Evolutionary conservation across 2,888 invertebrate species (phyloP), one percentile per base, ranked within the genome.

Genomic region (Hoplodrina ambigua): DNA sequence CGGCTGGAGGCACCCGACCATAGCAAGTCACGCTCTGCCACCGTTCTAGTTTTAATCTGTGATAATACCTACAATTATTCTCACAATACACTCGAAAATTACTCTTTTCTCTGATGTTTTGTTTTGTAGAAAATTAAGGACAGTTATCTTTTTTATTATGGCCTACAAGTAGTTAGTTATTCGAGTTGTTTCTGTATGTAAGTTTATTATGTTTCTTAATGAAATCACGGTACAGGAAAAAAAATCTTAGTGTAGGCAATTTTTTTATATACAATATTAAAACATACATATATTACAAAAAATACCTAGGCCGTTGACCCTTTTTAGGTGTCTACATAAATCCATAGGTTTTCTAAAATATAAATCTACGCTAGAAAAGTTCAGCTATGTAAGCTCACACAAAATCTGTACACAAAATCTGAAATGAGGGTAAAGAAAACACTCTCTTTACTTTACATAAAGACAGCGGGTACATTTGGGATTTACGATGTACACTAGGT

Each of bases 1-100:
- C 73, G 76, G 67, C 72, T 73, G 72, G 50, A 33, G 25, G 25
- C 86, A 80, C 61, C 75, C 80, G 81, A 87, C 85, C 85, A 74
- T 84, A 82, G 59, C 85, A 57, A 80, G 88, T 87, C 87, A 90
- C 85, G 90, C 88, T 87, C 86, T 83, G 78, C 72, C 84, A 80
- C 84, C 85, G 74, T 81, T 87, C 88, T 85, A 84, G 83, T 85
- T 86, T 86, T 87, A 79, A 85, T 83, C 84, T 83, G 81, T 81
- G 81, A 83, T 84, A 81, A 80, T 81, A 69, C 77, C 81, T 78
- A 74, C 74, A 72, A 82, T 78, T 72, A 73, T 75, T 73, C 70
- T 64, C 61, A 64, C 64, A 72, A 68, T 71, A 72, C 66, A 78
- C 69, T 77, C 11, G 59, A 46, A 76, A 69, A 78, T 72, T 7